A percentile compares a stretch with the other conserved stretches of the same genome.
phyloP scores from a whole-genome alignment of 2,888 invertebrate genomes.

The Eulithis prunata region DNA sequence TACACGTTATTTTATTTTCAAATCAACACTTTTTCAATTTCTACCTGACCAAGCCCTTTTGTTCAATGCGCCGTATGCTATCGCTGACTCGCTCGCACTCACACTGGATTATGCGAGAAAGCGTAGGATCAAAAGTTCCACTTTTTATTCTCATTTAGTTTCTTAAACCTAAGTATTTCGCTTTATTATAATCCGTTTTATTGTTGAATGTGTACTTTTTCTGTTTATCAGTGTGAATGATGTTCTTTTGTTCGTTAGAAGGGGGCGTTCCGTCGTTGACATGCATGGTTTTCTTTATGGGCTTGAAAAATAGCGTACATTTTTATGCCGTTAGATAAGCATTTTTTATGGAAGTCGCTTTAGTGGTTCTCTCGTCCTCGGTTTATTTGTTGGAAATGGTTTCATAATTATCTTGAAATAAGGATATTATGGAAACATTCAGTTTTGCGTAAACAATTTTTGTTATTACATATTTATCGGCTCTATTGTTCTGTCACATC shows the following conservation, averaged over 20 bases:
- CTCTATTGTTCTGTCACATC: conserved; percentile 9
- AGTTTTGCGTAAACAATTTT: neutral
- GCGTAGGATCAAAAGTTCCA: conserved; percentile 39
- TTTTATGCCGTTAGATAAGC: conserved; percentile 39
- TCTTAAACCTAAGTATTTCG: conserved; percentile 24
- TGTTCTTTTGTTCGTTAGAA: conserved; percentile 37
- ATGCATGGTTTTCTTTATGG: conserved; percentile 42
- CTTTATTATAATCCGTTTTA: conserved; percentile 11
- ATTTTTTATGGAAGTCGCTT: conserved; percentile 35
- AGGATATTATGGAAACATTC: neutral
- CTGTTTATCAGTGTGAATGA: neutral
- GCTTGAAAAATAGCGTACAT: conserved; percentile 42
- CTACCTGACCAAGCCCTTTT: conserved; percentile 58
- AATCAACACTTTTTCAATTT: conserved; percentile 50
- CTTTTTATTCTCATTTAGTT: conserved; percentile 33
- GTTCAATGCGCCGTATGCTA: conserved; percentile 49
- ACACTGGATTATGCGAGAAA: conserved; percentile 40
- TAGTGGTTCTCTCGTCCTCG: conserved; percentile 22
- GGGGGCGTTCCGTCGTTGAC: conserved; percentile 42
- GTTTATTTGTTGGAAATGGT: conserved; percentile 25
- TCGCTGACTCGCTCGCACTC: conserved; percentile 46
- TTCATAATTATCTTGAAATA: conserved; percentile 21
- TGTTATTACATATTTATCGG: neutral
- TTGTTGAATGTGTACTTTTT: conserved; percentile 9
- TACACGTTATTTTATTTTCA: conserved; percentile 39